phyloP scores from a whole-genome alignment of 2,797 vertebrate species.

The Syngnathus rostellatus region DNA sequence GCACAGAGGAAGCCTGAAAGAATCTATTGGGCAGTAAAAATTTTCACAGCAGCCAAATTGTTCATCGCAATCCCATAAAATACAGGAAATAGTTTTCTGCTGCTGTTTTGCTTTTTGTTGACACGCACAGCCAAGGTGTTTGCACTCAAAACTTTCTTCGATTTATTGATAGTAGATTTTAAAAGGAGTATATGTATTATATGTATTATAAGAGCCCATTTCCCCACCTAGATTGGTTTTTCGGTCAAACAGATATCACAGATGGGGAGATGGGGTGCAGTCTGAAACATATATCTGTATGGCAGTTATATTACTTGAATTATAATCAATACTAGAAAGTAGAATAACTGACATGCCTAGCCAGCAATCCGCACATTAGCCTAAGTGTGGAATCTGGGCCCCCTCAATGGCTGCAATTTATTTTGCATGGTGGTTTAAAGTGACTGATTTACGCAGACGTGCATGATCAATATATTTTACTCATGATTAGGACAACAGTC shows the following conservation, averaged over 20 bases:
- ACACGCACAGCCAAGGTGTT: slow-evolving; percentile 40
- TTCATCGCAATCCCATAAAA: slow-evolving; percentile 60
- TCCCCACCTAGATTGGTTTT: not conserved
- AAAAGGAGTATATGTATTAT: not conserved
- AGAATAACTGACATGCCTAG: too few species aligned
- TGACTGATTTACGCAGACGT: too few species aligned
- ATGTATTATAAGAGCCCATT: not conserved
- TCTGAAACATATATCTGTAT: too few species aligned
- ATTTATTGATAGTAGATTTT: not conserved
- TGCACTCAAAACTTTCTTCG: not conserved
- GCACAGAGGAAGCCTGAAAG: slow-evolving; percentile 14
- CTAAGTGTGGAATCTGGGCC: too few species aligned
- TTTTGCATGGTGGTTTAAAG: too few species aligned
- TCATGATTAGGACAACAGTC: too few species aligned
- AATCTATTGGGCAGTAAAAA: slow-evolving; percentile 40
- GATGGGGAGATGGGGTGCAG: not conserved
- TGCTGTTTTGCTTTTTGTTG: slow-evolving; percentile 42
- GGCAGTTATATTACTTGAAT: too few species aligned
- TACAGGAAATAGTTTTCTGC: slow-evolving; percentile 49
- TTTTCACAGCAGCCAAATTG: slow-evolving; percentile 26
- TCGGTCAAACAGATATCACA: not conserved
- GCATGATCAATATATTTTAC: too few species aligned
- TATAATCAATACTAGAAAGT: too few species aligned
- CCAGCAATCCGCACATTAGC: too few species aligned
- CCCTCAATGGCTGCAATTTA: too few species aligned